phyloP scores from a whole-genome alignment of 2,797 vertebrate species.

The Iguana delicatissima region DNA sequence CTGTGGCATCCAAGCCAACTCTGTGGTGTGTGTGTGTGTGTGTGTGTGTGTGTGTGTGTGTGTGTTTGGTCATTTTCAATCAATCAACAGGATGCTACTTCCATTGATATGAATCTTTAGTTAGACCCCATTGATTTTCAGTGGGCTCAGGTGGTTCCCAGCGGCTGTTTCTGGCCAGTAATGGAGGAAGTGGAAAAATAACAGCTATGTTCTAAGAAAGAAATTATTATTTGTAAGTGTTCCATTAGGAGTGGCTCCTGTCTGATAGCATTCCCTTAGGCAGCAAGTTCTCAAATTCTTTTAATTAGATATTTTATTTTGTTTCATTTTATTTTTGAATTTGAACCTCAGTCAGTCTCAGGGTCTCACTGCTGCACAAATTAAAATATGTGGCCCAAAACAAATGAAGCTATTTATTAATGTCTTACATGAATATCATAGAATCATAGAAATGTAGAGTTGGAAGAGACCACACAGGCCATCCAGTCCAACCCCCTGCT shows the following conservation, averaged over 20 bases:
- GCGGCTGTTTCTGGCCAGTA: background rate
- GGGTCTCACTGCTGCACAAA: background rate
- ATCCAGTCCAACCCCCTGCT: no score
- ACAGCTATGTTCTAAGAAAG: background rate
- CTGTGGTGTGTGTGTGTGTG: background rate
- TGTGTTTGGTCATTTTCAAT: background rate
- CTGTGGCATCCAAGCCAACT: background rate
- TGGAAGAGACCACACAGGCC: no score
- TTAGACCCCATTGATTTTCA: background rate
- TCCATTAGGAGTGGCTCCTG: background rate
- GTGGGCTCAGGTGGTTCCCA: background rate
- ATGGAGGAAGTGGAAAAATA: background rate
- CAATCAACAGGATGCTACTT: background rate
- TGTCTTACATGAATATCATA: no score
- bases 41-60: background rate
- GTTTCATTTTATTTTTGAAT: no score
- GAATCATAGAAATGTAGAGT: no score
- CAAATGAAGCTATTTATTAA: no score
- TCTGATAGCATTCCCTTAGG: background rate
- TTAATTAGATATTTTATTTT: background rate
- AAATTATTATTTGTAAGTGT: background rate
- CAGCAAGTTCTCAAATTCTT: background rate
- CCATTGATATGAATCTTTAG: background rate
- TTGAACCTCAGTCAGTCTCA: background rate
- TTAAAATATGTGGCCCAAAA: no score